Conservation (phyloP, 2,888 invertebrate genomes). For the Dryomyza anilis region DNA sequence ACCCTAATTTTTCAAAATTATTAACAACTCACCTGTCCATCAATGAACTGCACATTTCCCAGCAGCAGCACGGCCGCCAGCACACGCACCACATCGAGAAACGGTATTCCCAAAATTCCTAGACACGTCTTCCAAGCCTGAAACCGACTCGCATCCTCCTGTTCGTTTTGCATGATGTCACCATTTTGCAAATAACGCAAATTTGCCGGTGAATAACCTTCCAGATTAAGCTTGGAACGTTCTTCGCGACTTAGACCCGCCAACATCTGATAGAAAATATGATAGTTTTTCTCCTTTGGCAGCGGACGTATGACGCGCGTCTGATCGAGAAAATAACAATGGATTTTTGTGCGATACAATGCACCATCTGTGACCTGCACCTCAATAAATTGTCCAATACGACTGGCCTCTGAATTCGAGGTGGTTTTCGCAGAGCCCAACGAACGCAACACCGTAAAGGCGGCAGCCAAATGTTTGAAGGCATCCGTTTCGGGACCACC, state of each 20-base stretch:
- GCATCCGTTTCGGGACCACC: conserved; percentile 95
- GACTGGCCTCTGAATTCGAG: conserved; percentile 89
- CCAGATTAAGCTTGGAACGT: conserved; percentile 82
- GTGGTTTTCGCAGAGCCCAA: conserved; percentile 90
- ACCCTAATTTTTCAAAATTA: not conserved
- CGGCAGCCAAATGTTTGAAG: conserved; percentile 93
- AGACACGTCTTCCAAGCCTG: conserved; percentile 92
- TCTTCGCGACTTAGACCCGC: conserved; percentile 89
- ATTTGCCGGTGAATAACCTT: conserved; percentile 82
- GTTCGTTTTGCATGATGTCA: conserved; percentile 73
- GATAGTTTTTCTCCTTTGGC: conserved; percentile 90
- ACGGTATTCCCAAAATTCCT: conserved; percentile 90
- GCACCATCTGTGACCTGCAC: conserved; percentile 95
- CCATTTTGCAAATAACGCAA: conserved; percentile 80
- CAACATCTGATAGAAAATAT: conserved; percentile 95
- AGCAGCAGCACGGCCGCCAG: conserved; percentile 87
- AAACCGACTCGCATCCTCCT: conserved; percentile 77
- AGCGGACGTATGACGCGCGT: conserved; percentile 86
- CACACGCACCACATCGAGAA: conserved; percentile 90
- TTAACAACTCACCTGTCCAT: conserved; percentile 66
- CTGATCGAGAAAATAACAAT: conserved; percentile 94
- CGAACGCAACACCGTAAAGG: conserved; percentile 90
- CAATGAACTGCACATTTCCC: conserved; percentile 89
- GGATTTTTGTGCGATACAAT: conserved; percentile 92
- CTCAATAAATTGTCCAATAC: conserved; percentile 95